Evolutionary conservation across 2,888 invertebrate genomes (phyloP).

Genomic region (Rotaria macrura): DNA sequence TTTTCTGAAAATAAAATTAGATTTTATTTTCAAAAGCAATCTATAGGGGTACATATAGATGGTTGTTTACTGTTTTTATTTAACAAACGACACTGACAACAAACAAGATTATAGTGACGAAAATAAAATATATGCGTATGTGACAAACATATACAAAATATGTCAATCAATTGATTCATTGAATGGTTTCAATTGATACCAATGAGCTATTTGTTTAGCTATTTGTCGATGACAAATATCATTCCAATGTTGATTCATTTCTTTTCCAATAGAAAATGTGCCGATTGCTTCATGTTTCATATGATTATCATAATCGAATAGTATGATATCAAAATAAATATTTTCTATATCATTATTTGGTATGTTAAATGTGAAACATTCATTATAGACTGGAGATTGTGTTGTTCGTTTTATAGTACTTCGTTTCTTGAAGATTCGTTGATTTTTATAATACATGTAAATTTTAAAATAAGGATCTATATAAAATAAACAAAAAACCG

Average conservation of each 20-base stretch:
- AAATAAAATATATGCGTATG: not conserved
- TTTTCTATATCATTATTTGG: constrained; percentile 65
- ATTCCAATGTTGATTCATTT: constrained; percentile 73
- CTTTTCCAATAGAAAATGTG: constrained; percentile 52
- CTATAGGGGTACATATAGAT: not conserved
- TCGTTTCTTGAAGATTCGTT: constrained; percentile 94
- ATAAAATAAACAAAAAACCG: constrained; percentile 33
- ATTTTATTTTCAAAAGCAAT: not conserved
- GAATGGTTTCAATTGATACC: constrained; percentile 72
- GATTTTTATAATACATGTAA: constrained; percentile 89
- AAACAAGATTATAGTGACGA: not conserved
- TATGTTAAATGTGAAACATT: constrained; percentile 93
- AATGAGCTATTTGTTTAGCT: constrained; percentile 85
- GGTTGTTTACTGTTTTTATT: not conserved
- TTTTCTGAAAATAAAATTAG: not conserved
- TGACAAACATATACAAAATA: not conserved
- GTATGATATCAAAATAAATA: constrained; percentile 72
- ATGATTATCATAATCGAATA: constrained; percentile 91
- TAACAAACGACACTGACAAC: not conserved
- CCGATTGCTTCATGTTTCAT: constrained; percentile 98
- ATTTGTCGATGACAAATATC: constrained; percentile 75
- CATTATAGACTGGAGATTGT: constrained; percentile 93
- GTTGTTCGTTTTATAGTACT: constrained; percentile 96
- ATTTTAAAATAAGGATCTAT: constrained; percentile 92
- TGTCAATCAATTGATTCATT: not conserved